A percentile compares a stretch with the other conserved stretches of the same genome.
Evolutionary conservation across 2,888 invertebrate genomes (phyloP).

Genomic region (Ariolimax columbianus): DNA sequence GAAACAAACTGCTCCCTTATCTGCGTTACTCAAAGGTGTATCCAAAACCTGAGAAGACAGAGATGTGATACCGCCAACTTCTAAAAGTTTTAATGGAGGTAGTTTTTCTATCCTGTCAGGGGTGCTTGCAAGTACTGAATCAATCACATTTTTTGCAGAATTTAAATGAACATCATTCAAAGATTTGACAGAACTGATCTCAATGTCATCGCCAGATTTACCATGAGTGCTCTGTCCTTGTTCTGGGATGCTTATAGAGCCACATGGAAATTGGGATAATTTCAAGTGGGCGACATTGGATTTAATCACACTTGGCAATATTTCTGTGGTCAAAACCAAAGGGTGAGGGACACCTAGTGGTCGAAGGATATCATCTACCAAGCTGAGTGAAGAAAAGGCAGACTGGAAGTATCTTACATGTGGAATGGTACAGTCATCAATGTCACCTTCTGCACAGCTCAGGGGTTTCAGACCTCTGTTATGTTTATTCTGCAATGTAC

Average conservation of each 20-base stretch:
- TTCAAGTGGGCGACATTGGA: background rate
- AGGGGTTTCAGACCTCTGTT: background rate
- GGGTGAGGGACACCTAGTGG: constrained; percentile 37
- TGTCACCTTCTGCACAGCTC: constrained; percentile 1
- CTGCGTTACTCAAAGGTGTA: constrained; percentile 20
- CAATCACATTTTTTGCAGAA: background rate
- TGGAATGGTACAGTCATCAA: background rate
- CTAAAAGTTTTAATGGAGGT: constrained; percentile 19
- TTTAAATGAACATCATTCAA: background rate
- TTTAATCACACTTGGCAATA: background rate
- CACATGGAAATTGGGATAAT: background rate
- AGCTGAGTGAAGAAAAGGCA: constrained; percentile 21
- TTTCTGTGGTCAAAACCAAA: background rate
- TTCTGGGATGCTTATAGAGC: background rate
- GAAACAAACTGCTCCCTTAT: constrained; percentile 10
- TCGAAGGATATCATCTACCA: constrained; percentile 32
- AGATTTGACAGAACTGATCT: constrained; percentile 8
- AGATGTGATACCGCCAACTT: background rate
- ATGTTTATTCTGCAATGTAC: background rate
- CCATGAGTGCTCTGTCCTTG: background rate
- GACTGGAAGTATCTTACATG: background rate
- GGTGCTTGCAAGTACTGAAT: background rate
- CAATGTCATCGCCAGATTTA: background rate
- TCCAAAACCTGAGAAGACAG: background rate
- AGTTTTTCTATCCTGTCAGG: background rate